Base-by-base conservation (phyloP, 30 jellyfish, hydroid and myxozoan genomes). In the Turritopsis dohrnii region DNA sequence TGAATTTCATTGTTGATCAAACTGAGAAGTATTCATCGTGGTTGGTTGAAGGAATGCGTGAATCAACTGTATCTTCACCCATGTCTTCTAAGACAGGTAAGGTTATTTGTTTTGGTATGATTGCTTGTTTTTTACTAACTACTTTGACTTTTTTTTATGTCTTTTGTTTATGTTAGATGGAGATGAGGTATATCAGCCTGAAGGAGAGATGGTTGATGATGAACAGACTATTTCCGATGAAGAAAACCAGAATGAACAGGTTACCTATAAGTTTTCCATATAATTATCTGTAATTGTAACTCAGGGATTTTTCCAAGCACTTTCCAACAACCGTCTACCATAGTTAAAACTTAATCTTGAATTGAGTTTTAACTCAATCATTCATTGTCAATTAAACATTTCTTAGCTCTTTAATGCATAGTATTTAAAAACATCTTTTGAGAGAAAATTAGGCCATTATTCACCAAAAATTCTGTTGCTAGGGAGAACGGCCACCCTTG, bases 21-120 rank as follows among this genome's bases (percentile, higher is more conserved):
- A 93, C 98, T 16, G 98, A 93, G 79, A 93, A 88, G 74, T 93
- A 93, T 31, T 93, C 98, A 8, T 93, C 98, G 18, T 93, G 98
- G 98, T 96, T 93, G 21, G 98, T 88, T 3, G 98, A 93, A 85
- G 98, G 98, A 52, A 82, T 93, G 85, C 87, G 84, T 74, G 85
- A 81, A 21, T 93, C 98, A 22, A 83, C 96, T 18, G 85, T 84
- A 16, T 84, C 98, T 53, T 93, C 98, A 53, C 96, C 98, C 16
- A 22, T 80, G 29, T 80, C 87, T 18, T 80, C 87, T 41, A 80
- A 53, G 53, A 52, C 26, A 25, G 71, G 87, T 80, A 80, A 1
- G 81, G 31, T 18, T 23, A 26, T 54, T 80, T 30, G n/a, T n/a
- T 41, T 41, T 41, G 60, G 60, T n/a, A n/a, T n/a, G 60, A 3